phyloP scores from a whole-genome alignment of 2,113 vertebrate species.

The Proterorhinus semilunaris region DNA sequence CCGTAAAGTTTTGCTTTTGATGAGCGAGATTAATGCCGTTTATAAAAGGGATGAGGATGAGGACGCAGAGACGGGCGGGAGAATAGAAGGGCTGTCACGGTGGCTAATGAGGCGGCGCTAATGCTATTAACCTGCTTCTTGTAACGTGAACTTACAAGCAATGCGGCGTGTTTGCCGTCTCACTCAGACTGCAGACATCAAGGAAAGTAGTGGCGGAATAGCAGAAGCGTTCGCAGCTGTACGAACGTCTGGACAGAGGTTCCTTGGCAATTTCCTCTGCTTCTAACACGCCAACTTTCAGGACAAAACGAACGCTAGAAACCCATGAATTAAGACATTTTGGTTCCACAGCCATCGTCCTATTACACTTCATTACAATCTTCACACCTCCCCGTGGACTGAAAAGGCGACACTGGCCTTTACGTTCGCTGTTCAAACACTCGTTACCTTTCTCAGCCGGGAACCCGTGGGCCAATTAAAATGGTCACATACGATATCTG shows the following conservation, averaged over 20 bases:
- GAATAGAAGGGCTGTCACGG: background rate
- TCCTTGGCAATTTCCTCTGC: too few species aligned
- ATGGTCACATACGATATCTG: too few species aligned
- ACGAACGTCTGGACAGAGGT: background rate
- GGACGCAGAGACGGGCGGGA: background rate
- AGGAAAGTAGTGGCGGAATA: background rate
- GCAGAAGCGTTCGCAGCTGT: background rate
- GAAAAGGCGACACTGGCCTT: too few species aligned
- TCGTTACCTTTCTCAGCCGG: too few species aligned
- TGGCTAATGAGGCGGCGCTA: background rate
- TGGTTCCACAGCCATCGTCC: too few species aligned
- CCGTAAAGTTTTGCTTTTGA: background rate
- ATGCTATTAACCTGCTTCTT: constrained; percentile 3
- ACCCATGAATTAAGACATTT: too few species aligned
- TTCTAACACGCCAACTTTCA: too few species aligned
- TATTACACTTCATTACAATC: too few species aligned
- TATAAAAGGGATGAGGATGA: background rate
- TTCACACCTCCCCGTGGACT: too few species aligned
- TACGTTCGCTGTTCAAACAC: too few species aligned
- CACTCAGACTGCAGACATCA: background rate
- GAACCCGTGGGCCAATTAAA: too few species aligned
- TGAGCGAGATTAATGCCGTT: background rate
- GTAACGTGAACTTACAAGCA: background rate
- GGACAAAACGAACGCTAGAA: too few species aligned
- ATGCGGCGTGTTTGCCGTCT: background rate